These are phyloP conservation scores for Fopius arisanus DNA, from an alignment of 1,140 invertebrate species.

Conservation along the genomic window DNA sequence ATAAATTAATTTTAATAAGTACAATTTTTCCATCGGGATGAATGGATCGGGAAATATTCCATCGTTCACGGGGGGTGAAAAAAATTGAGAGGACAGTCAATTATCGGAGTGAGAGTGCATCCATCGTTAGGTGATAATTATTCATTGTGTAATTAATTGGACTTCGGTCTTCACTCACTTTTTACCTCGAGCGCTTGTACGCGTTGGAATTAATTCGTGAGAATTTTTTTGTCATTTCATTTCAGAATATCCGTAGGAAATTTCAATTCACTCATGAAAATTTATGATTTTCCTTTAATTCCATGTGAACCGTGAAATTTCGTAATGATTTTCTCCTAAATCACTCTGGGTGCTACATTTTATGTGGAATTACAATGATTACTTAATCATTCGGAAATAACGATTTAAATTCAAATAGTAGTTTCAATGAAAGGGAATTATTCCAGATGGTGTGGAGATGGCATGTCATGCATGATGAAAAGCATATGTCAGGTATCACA, in stretches of 20 bases:
- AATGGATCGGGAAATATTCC: not conserved
- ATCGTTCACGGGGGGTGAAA: not conserved
- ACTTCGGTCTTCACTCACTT: not conserved
- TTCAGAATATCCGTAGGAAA: no score
- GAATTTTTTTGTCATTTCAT: no score
- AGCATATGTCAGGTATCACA: conserved; percentile 63
- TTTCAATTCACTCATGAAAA: no score
- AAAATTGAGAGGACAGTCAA: not conserved
- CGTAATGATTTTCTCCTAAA: no score
- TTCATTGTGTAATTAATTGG: conserved; percentile 3
- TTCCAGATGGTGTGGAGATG: conserved; percentile 49
- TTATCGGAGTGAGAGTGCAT: not conserved
- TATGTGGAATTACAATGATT: not conserved
- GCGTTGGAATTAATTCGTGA: no score
- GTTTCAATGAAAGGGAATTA: conserved; percentile 29
- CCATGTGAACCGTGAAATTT: no score
- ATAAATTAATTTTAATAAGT: conserved; percentile 11
- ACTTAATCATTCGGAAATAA: not conserved
- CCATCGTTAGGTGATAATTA: not conserved
- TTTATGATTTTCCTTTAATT: no score
- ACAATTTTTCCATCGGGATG: not conserved
- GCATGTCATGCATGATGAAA: conserved; percentile 59
- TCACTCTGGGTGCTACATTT: no score
- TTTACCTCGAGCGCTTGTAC: not conserved
- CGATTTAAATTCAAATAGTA: not conserved